These are phyloP conservation scores for Acanthurus tractus DNA, from an alignment of 2,797 vertebrate genomes.

Conservation along the genomic window DNA sequence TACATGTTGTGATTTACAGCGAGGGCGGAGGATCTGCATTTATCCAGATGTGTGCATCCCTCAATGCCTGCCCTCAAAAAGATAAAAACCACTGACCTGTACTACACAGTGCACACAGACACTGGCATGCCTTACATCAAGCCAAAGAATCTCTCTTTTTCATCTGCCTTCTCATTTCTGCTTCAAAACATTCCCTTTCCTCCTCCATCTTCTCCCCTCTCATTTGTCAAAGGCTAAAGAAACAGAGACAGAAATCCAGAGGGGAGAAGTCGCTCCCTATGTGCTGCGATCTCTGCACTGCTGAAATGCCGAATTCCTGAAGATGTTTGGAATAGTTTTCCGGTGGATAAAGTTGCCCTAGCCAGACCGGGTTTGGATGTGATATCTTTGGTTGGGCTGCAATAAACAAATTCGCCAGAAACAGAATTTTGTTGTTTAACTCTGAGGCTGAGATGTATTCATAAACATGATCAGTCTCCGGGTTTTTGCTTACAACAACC, in stretches of 20 bases:
- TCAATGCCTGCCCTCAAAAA: constrained; percentile 78
- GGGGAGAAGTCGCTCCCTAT: constrained; percentile 62
- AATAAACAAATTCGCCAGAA: constrained; percentile 32
- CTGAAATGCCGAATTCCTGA: constrained; percentile 74
- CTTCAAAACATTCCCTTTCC: constrained; percentile 76
- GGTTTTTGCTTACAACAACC: constrained; percentile 3
- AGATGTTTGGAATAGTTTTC: constrained; percentile 80
- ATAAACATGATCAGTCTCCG: not conserved
- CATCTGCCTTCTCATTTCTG: constrained; percentile 60
- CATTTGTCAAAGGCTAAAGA: constrained; percentile 85
- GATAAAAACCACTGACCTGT: constrained; percentile 85
- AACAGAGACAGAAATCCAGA: constrained; percentile 78
- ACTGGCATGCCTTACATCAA: constrained; percentile 84
- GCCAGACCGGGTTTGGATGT: constrained; percentile 18
- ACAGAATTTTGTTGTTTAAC: not conserved
- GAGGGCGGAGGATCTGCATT: constrained; percentile 75
- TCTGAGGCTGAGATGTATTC: not conserved
- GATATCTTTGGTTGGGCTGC: constrained; percentile 34
- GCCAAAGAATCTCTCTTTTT: constrained; percentile 75
- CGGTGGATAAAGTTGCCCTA: constrained; percentile 51
- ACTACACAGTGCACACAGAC: constrained; percentile 69
- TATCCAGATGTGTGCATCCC: constrained; percentile 85
- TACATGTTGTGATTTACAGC: constrained; percentile 78
- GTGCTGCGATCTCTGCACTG: constrained; percentile 47
- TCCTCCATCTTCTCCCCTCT: constrained; percentile 78